Base-by-base conservation (phyloP, 2,888 invertebrate genomes). In the Dicyrtoma fusca region DNA sequence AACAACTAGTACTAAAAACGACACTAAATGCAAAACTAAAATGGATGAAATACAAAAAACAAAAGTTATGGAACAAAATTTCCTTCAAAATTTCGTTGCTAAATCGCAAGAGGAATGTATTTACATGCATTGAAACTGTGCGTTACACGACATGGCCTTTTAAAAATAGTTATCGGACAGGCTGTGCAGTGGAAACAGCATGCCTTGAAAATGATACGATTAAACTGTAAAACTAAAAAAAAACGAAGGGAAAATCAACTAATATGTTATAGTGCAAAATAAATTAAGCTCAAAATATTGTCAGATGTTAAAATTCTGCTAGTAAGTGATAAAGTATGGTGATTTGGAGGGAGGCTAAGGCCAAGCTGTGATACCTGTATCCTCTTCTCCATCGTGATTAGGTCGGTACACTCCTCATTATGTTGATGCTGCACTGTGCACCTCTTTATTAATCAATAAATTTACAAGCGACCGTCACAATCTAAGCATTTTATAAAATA, bases 301-400 rank as follows among this genome's bases (percentile, higher is more conserved):
- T 14, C 44, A 42, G 42, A 45, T 63, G 44, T 63, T 45, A 57
- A 55, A 57, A 23, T 5, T 53, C 21, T 57, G 57, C 57, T 57
- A 57, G 25, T 57, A 49, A 64, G 64, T 64, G 49, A 47, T 49
- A 23, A 64, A 64, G 49, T 34, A 49, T 23, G 47, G 64, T 64
- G 45, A 64, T 64, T 45, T 11, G 64, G 49, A 57, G 42, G 42
- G 69, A 64, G 65, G 74, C 72, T 49, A 72, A 71, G 71, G 66
- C 44, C 63, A 69, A 66, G 69, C 45, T 55, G 44, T 70, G 72
- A 71, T 86, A 87, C 87, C 86, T 87, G 87, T 82, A 95, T 95
- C 63, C 95, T 87, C 83, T 95, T 95, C 86, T 95, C 95, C 95
- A 95, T 94, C 51, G 95, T 94, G 80, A 95, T 90, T 81, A 95